phyloP scores from a whole-genome alignment of 2,797 vertebrate genomes.

The Ateles fusciceps region DNA sequence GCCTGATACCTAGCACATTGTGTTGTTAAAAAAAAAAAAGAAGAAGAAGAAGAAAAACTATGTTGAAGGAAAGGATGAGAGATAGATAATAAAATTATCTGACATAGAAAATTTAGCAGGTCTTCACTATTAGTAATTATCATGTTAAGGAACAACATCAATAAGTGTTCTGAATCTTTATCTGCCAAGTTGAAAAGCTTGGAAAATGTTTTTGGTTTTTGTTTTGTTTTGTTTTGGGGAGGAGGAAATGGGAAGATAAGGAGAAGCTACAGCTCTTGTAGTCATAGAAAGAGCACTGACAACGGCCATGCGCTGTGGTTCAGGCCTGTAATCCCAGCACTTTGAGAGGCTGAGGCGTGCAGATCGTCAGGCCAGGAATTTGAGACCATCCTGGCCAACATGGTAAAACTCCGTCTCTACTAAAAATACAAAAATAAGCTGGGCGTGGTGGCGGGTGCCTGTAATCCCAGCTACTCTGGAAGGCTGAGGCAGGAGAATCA shows the following conservation, averaged over 20 bases:
- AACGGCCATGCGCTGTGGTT: not conserved
- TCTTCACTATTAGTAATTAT: constrained; percentile 8
- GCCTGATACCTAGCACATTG: not conserved
- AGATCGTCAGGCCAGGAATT: no score
- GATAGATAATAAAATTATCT: constrained; percentile 12
- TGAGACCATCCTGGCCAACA: no score
- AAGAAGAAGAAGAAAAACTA: not conserved
- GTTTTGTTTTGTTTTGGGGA: not conserved
- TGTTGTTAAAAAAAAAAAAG: not conserved
- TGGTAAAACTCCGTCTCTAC: no score
- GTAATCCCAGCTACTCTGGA: no score
- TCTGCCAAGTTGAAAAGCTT: constrained; percentile 3
- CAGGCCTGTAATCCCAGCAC: no score
- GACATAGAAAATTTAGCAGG: not conserved
- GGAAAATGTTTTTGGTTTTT: not conserved
- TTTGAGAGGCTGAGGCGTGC: no score
- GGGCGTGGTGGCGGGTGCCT: no score
- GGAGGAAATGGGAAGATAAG: not conserved
- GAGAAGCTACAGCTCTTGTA: not conserved
- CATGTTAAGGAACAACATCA: not conserved
- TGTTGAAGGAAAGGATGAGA: constrained; percentile 23
- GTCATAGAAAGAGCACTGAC: not conserved
- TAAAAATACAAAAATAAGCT: no score
- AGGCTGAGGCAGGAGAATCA: no score
- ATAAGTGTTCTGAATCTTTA: not conserved